Conservation (phyloP, 2,113 vertebrate genomes). For the Setophaga petechia region DNA sequence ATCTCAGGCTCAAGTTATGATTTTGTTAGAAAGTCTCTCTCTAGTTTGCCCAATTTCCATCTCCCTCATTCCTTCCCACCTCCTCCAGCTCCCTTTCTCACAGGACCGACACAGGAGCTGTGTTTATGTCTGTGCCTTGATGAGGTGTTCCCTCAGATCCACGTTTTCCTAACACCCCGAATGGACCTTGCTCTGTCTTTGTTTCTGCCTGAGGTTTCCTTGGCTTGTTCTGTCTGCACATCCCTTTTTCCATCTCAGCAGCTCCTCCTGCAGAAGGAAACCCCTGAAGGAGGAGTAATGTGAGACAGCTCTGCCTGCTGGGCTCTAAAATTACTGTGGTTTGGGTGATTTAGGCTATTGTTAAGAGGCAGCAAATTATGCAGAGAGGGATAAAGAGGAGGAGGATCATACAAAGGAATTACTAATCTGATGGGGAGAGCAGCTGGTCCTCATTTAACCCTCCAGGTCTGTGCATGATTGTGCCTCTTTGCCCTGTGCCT, state of each 20-base stretch:
- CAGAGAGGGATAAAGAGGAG: background rate
- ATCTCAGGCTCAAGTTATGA: slow-evolving; percentile 43
- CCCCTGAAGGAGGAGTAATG: slow-evolving; percentile 6
- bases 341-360: slow-evolving; percentile 15
- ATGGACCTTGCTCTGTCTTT: background rate
- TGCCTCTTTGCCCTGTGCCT: background rate
- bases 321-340: slow-evolving; percentile 26
- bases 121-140: background rate
- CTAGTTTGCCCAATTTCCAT: slow-evolving; percentile 36
- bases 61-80: background rate
- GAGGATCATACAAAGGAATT: background rate
- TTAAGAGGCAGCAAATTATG: background rate
- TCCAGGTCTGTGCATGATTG: background rate
- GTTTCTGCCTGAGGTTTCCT: background rate
- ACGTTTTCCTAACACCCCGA: background rate
- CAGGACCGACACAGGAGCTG: background rate
- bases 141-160: background rate
- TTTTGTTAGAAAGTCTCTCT: slow-evolving; percentile 13
- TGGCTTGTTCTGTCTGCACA: background rate
- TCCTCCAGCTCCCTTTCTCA: background rate
- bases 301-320: slow-evolving; percentile 10
- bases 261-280: slow-evolving; percentile 16
- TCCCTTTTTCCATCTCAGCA: background rate
- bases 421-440: slow-evolving; percentile 53
- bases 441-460: slow-evolving; percentile 38